Base-by-base conservation (phyloP, 1,140 invertebrate species). In the Probaryconus sp. region DNA sequence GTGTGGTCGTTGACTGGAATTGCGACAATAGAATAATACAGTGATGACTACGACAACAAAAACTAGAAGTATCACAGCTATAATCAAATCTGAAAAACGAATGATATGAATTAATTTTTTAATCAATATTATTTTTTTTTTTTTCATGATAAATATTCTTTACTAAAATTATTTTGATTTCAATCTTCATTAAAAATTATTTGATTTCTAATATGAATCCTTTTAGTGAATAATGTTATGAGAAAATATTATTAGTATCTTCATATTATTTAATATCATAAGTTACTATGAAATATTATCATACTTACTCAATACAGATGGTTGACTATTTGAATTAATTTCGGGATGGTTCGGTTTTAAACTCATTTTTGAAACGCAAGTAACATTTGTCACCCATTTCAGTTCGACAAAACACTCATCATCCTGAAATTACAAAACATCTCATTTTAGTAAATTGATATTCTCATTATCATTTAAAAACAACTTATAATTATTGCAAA, bases 41-140 rank as follows among this genome's bases (percentile, higher is more conserved):
- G n/a, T 40, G 16, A 43, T 42, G 55, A 73, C 55, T 53, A 73
- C 17, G 35, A 67, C 17, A 18, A 73, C 40, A 11, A 73, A 40
- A 10, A 11, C 48, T 40, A 73, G 6, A 40, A 73, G 55, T 67
- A 67, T 61, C 61, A 56, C 61, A 73, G 55, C 61, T 21, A 65
- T 38, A 55, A 73, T 47, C 28, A 73, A 10, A 10, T 61, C 70
- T 73, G 55, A 33, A 63, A 72, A 24, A 40, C 33, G 2, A 31
- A 31, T 2, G n/a, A 10, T 2, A 10, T 31, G 2, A 2, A 10
- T 7, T 31, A 31, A 31, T n/a, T n/a, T n/a, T n/a, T n/a, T n/a
- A n/a, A n/a, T n/a, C n/a, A n/a, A n/a, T n/a, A n/a, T n/a, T n/a
- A 31, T 7, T 5, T 31, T 7, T 2, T 7, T 7, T 31, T 2